These are phyloP conservation scores for Dryoscopus gambensis DNA, from an alignment of 2,113 vertebrate genomes.

Conservation along the genomic window DNA sequence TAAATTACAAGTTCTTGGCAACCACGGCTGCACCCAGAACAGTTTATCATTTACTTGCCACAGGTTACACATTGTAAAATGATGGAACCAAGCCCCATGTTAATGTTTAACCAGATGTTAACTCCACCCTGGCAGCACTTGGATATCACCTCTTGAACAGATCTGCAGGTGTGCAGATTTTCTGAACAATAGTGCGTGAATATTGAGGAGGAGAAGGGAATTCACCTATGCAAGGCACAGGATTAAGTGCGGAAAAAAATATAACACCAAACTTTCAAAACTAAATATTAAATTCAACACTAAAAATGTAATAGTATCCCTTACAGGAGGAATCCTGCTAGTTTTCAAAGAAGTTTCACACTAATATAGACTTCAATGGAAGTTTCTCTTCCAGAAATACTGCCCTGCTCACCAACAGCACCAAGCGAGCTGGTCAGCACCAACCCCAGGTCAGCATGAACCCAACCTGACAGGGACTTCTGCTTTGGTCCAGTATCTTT, in stretches of 20 bases:
- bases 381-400: background rate
- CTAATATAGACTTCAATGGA: background rate
- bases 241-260: background rate
- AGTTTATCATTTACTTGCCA: constrained; percentile 22
- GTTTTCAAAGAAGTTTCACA: background rate
- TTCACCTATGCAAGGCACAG: background rate
- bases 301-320: background rate
- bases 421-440: background rate
- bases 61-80: constrained; percentile 27
- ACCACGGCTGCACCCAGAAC: background rate
- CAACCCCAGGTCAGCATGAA: background rate
- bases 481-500: background rate
- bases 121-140: background rate
- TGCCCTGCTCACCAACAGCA: background rate
- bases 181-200: background rate
- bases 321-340: background rate
- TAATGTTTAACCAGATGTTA: background rate
- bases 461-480: background rate
- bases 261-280: background rate
- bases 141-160: background rate
- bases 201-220: background rate
- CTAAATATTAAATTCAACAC: background rate
- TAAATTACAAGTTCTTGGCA: background rate
- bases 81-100: background rate
- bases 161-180: background rate